Conservation (phyloP, 1,140 invertebrate species). For the Gryon sp. region DNA sequence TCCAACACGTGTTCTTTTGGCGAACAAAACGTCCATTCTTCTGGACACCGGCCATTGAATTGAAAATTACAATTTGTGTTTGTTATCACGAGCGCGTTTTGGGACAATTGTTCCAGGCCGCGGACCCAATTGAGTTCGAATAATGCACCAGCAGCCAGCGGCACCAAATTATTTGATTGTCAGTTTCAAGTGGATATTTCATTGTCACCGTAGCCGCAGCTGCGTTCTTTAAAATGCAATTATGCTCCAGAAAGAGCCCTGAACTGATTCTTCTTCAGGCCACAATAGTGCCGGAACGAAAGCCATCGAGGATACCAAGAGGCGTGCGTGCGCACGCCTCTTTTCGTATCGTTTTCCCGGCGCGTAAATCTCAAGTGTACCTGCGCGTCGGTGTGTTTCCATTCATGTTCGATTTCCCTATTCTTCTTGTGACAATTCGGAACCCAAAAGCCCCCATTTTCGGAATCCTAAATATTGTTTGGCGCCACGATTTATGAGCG, state of each 20-base stretch:
- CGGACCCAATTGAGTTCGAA: background rate
- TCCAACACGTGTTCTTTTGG: conserved; percentile 24
- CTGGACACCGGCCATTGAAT: background rate
- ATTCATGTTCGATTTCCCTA: conserved; percentile 31
- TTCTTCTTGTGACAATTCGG: background rate
- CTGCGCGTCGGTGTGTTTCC: conserved; percentile 29
- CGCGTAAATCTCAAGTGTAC: conserved; percentile 29
- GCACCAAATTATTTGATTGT: conserved; percentile 64
- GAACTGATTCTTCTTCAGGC: conserved; percentile 39
- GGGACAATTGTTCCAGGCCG: background rate
- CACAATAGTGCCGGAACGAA: conserved; percentile 42
- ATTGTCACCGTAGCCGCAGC: conserved; percentile 50
- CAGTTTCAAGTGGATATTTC: conserved; percentile 50
- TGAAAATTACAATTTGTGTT: conserved; percentile 33
- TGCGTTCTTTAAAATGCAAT: conserved; percentile 66
- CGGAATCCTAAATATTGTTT: conserved; percentile 1
- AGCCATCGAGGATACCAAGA: conserved; percentile 29
- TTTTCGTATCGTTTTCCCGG: conserved; percentile 4
- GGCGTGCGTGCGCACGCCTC: conserved; percentile 49
- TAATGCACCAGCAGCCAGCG: conserved; percentile 12
- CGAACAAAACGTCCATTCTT: conserved; percentile 30
- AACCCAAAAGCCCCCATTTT: background rate
- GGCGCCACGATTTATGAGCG: conserved; percentile 13
- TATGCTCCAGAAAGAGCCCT: conserved; percentile 52
- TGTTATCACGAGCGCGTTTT: conserved; percentile 17